These are phyloP conservation scores for Nebria salina DNA, from an alignment of 2,888 invertebrate genomes.

Conservation along the genomic window DNA sequence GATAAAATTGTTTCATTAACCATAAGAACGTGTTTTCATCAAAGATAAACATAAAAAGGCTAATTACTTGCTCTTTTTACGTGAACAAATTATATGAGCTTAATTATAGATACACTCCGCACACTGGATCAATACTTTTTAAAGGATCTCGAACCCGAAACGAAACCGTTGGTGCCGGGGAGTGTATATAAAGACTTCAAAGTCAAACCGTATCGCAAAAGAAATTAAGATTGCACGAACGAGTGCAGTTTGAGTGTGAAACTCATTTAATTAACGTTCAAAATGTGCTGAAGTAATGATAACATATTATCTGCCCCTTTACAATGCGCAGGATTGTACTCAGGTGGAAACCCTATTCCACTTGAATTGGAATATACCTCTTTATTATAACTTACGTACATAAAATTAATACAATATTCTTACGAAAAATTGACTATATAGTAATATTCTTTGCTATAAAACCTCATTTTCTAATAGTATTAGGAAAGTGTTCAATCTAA, in stretches of 20 bases:
- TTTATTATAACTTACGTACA: too few relatives aligned
- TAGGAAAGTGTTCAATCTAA: too few relatives aligned
- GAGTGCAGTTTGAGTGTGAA: conserved; percentile 12
- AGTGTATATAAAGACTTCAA: conserved; percentile 15
- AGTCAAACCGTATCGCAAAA: conserved; percentile 9
- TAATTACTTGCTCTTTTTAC: conserved; percentile 13
- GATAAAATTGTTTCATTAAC: conserved; percentile 10
- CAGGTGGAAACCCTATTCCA: not conserved
- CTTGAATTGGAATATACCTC: too few relatives aligned
- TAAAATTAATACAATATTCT: too few relatives aligned
- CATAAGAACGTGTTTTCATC: not conserved
- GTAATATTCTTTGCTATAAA: too few relatives aligned
- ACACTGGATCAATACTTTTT: not conserved
- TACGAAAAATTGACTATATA: too few relatives aligned
- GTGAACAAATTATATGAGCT: conserved; percentile 12
- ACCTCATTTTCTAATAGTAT: too few relatives aligned
- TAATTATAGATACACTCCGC: conserved; percentile 6
- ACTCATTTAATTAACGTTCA: conserved; percentile 17
- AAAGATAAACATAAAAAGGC: conserved; percentile 14
- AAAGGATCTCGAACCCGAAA: not conserved
- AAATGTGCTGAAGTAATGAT: conserved; percentile 13
- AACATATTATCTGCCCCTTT: conserved; percentile 5
- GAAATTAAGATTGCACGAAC: conserved; percentile 16
- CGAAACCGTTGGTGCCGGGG: not conserved
- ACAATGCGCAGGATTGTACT: not conserved